Conservation (phyloP, 2,113 vertebrate species). For the Panthera uncia region DNA sequence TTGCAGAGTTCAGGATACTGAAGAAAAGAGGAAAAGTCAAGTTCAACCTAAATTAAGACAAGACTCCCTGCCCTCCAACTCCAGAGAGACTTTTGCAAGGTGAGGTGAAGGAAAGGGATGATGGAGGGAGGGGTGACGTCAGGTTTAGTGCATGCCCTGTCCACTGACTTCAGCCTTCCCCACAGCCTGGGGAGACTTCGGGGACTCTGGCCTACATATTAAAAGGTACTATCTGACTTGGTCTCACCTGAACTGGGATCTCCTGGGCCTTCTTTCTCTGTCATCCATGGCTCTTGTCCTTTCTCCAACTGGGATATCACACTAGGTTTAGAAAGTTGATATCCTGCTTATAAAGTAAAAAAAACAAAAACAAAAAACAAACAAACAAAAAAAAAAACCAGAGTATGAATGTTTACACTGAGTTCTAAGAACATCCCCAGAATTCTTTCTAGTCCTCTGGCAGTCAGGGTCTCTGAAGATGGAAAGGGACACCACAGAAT, state of each 20-base stretch:
- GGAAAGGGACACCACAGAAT: not conserved
- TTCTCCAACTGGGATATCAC: conserved; percentile 76
- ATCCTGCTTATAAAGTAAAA: conserved; percentile 60
- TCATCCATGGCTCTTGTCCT: conserved; percentile 72
- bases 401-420: not conserved
- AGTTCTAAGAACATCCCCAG: not conserved
- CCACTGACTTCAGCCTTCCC: not conserved
- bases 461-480: not conserved
- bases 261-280: conserved; percentile 37
- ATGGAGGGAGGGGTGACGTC: not conserved
- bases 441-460: not conserved
- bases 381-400: not conserved
- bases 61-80: not conserved
- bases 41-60: not conserved
- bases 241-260: conserved; percentile 62
- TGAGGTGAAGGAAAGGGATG: not conserved
- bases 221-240: not conserved
- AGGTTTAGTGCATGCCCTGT: not conserved
- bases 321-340: conserved; percentile 67
- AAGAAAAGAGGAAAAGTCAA: conserved; percentile 18
- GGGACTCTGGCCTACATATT: not conserved
- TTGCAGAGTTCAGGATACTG: not conserved
- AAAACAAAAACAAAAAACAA: not conserved
- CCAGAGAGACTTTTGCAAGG: not conserved
- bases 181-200: not conserved